These are phyloP conservation scores for Laticauda laticaudata DNA, from an alignment of 2,113 vertebrate genomes.

Conservation along the genomic window DNA sequence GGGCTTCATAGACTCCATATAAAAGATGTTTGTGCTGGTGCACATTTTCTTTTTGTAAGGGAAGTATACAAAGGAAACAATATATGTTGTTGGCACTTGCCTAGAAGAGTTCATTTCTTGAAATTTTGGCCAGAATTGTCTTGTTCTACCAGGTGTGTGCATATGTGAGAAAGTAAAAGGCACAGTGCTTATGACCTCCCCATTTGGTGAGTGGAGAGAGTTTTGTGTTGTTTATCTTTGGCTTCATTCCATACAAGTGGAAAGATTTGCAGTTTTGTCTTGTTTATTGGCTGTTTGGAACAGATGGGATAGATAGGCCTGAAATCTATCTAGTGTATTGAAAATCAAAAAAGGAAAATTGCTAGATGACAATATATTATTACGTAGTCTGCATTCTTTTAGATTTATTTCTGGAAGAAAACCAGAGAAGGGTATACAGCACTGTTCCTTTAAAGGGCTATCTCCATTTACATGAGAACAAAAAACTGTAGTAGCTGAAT, in stretches of 20 bases:
- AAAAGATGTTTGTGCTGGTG: background rate
- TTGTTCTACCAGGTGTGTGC: background rate
- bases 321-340: constrained; percentile 26
- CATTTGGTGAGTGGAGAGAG: constrained; percentile 44
- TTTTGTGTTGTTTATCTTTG: constrained; percentile 51
- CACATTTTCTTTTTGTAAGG: background rate
- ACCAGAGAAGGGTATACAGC: background rate
- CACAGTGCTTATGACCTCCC: constrained; percentile 29
- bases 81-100: background rate
- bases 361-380: too few relatives aligned
- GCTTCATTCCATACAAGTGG: constrained; percentile 51
- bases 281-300: constrained; percentile 58
- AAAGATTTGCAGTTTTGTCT: constrained; percentile 58
- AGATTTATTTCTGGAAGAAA: background rate
- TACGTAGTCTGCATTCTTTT: background rate
- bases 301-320: constrained; percentile 60
- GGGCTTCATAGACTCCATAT: background rate
- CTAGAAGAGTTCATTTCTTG: background rate
- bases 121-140: constrained; percentile 2
- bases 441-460: background rate
- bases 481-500: background rate
- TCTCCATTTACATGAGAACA: too few relatives aligned
- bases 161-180: background rate
- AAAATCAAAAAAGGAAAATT: background rate
- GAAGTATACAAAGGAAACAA: background rate